Evolutionary conservation across 2,888 invertebrate species (phyloP), one percentile per base, ranked within the genome.

Genomic region (Euclidia mi): DNA sequence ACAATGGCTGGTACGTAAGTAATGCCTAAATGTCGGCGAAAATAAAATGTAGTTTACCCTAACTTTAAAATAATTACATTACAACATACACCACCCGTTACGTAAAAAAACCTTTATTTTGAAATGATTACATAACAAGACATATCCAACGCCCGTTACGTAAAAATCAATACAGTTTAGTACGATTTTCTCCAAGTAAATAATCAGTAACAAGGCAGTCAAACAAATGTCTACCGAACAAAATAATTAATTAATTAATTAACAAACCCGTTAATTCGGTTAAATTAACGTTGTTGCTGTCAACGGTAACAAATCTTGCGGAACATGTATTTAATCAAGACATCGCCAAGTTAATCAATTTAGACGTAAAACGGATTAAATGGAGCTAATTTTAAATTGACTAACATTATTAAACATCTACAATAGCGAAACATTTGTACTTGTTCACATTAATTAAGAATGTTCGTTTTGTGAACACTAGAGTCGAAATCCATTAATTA

Each of bases 401-500:
- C 78, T 79, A 78, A 77, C 79, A 73, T 78, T 79, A 84, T 83
- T 82, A 81, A 84, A 70, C 75, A 80, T 81, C 79, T 78, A 84
- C 84, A 86, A 84, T 84, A 83, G 80, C 80, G 76, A 85, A 88
- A 81, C 84, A 78, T 84, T 89, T 84, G 82, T 85, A 82, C 86
- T 83, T 83, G 87, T 87, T 87, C 84, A 82, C 82, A 85, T 89
- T 90, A 88, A 91, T 89, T 89, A 90, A 88, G 85, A 83, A 88
- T 85, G 87, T 86, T 88, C 85, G 78, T 85, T 87, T 87, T 73
- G 81, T 74, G 78, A 85, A 76, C 81, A 82, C 84, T 85, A 82
- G 81, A 80, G 72, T 52, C 68, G 76, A 89, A 89, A 84, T 90
- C 87, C 89, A 85, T 87, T 91, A 90, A 92, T 92, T 90, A 90